A percentile compares a stretch with the other conserved stretches of the same genome.
These are phyloP conservation scores for Herpailurus yagouaroundi DNA, from an alignment of 2,113 vertebrate genomes.

Conservation along the genomic window DNA sequence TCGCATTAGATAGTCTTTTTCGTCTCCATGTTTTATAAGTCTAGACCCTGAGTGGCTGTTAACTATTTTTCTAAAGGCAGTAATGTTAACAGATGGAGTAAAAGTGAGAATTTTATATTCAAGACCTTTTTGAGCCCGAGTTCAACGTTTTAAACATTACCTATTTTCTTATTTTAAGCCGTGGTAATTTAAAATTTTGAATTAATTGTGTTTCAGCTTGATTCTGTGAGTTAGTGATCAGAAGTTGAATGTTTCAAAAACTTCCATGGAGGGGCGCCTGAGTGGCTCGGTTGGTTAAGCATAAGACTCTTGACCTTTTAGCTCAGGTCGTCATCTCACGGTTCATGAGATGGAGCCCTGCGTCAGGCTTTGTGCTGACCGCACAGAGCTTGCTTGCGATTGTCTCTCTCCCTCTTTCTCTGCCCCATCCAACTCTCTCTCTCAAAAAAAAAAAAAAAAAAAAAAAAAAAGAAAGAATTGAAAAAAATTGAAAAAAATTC, in stretches of 20 bases:
- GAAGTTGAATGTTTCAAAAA: background rate
- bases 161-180: conserved; percentile 12
- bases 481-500: background rate
- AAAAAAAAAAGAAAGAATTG: no score
- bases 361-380: no score
- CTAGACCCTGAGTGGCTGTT: background rate
- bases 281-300: no score
- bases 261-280: background rate
- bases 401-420: no score
- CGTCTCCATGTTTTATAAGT: background rate
- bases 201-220: background rate
- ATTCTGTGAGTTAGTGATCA: background rate
- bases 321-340: no score
- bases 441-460: no score
- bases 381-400: no score
- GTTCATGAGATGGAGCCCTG: no score
- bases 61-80: background rate
- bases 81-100: background rate
- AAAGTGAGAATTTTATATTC: background rate
- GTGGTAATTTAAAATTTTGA: background rate
- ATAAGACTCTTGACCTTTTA: no score
- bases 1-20: background rate
- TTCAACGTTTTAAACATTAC: conserved; percentile 5
- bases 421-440: no score
- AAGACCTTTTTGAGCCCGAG: background rate